A percentile compares a stretch with the other conserved stretches of the same genome.
phyloP scores from a whole-genome alignment of 2,888 invertebrate genomes.

The Bombyx huttoni region DNA sequence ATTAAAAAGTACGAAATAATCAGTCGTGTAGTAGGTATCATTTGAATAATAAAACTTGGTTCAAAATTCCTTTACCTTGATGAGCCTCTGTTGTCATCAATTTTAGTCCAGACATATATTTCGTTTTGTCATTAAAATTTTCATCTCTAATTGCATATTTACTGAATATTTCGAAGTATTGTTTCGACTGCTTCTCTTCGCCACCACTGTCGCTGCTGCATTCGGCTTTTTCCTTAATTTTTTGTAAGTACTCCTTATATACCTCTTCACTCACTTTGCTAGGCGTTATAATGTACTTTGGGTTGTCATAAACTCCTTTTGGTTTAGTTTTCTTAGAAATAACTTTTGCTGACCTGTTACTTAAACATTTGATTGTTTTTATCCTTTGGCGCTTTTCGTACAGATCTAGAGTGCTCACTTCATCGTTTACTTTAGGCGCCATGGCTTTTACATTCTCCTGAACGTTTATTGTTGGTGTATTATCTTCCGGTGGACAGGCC shows the following conservation, averaged over 20 bases:
- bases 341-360: conserved; percentile 29
- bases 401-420: conserved; percentile 61
- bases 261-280: conserved; percentile 51
- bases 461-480: conserved; percentile 42
- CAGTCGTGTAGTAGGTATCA: too few relatives aligned
- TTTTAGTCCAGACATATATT: conserved; percentile 75
- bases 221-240: conserved; percentile 36
- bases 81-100: conserved; percentile 73
- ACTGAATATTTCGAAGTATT: conserved; percentile 67
- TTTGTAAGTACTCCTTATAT: conserved; percentile 43
- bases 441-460: background rate
- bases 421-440: conserved; percentile 23
- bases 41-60: too few relatives aligned
- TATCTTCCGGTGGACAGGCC: conserved; percentile 51
- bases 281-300: conserved; percentile 45
- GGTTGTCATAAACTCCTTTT: conserved; percentile 15
- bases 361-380: conserved; percentile 48
- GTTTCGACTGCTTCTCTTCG: conserved; percentile 59
- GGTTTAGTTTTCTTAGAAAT: conserved; percentile 23
- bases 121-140: conserved; percentile 59
- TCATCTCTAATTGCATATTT: conserved; percentile 43
- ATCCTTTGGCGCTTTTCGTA: conserved; percentile 67
- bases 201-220: conserved; percentile 60
- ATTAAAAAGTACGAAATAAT: too few relatives aligned
- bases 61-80: conserved; percentile 62